Base-by-base conservation (phyloP, 2,888 invertebrate genomes). In the Charanyca ferruginea region DNA sequence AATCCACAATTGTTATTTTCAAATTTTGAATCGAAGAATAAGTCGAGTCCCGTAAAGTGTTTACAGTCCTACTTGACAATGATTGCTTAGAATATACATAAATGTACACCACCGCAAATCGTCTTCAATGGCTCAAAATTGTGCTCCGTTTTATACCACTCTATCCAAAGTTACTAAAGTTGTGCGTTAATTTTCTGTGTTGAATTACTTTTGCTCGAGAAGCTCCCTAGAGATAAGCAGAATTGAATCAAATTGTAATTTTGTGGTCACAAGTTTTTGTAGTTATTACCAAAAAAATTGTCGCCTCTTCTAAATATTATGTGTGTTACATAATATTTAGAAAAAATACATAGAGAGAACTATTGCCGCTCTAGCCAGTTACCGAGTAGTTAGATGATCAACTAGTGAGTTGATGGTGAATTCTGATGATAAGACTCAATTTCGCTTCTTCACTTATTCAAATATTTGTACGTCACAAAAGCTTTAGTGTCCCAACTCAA, bases 41-140 rank as follows among this genome's bases (percentile, higher is more conserved):
- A 59, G 28, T 49, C 61, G 54, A 73, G n/a, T 22, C n/a, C 3
- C 9, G 16, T 57, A 20, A 47, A 73, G 58, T 20, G 45, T 65
- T 77, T 41, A 42, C 7, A 20, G 35, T 32, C n/a, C n/a, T n/a
- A 45, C 67, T 76, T 57, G 23, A 47, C 20, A 58, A 51, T 76
- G 64, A 79, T 64, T 79, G 75, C 54, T 75, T 61, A 28, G 28
- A 74, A 60, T 58, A 49, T n/a, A n/a, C n/a, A n/a, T 47, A 54
- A 74, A 79, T 41, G 38, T 54, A 42, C 76, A 32, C 51, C 44
- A 22, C 53, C 60, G 35, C 59, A 59, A 79, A 68, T 47, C 45
- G 57, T 35, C 35, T 8, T 41, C 22, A 63, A 59, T 58, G 59
- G 49, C 20, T 51, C 23, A 41, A 79, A 64, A 75, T 63, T 45